Percentiles rank a stretch among this genome's conserved stretches.
phyloP scores from a whole-genome alignment of 92 coral and sea anemone species.

The Palythoa caribaeorum region DNA sequence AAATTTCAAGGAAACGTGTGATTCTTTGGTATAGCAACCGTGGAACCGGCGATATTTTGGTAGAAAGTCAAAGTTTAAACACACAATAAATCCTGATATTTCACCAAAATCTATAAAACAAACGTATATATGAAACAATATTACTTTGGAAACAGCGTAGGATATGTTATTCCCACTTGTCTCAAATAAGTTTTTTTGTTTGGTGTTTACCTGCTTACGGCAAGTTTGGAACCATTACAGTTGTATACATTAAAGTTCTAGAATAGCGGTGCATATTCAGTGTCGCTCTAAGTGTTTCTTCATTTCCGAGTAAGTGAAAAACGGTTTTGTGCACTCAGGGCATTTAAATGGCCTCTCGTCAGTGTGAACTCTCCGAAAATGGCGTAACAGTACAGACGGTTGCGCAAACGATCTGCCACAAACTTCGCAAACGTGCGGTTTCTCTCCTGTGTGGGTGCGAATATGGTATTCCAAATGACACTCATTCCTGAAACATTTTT shows the following conservation, averaged over 20 bases:
- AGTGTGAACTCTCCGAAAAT: slow-evolving; percentile 41
- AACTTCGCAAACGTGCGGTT: slow-evolving; percentile 33
- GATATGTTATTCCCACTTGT: not conserved
- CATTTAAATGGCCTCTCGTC: slow-evolving; percentile 46
- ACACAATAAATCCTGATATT: not conserved
- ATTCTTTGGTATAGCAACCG: not conserved
- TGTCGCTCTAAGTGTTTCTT: slow-evolving; percentile 43
- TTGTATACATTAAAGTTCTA: not conserved
- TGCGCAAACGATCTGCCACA: slow-evolving; percentile 41
- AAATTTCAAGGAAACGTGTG: too few species aligned
- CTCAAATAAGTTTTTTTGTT: not conserved
- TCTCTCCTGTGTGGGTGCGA: slow-evolving; percentile 51
- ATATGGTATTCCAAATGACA: slow-evolving; percentile 45
- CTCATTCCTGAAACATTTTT: slow-evolving; percentile 42
- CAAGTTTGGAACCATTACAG: not conserved
- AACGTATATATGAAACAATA: not conserved
- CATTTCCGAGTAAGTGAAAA: slow-evolving; percentile 42
- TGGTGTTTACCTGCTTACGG: not conserved
- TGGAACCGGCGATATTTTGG: not conserved
- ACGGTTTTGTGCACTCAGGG: slow-evolving; percentile 28
- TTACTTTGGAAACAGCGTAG: not conserved
- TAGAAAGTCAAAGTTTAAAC: not conserved
- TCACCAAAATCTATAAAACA: not conserved
- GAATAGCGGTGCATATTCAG: slow-evolving; percentile 2
- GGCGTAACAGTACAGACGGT: slow-evolving; percentile 42